Evolutionary conservation across 2,797 vertebrate species (phyloP).

Genomic region (Schizothorax lantsangensis): DNA sequence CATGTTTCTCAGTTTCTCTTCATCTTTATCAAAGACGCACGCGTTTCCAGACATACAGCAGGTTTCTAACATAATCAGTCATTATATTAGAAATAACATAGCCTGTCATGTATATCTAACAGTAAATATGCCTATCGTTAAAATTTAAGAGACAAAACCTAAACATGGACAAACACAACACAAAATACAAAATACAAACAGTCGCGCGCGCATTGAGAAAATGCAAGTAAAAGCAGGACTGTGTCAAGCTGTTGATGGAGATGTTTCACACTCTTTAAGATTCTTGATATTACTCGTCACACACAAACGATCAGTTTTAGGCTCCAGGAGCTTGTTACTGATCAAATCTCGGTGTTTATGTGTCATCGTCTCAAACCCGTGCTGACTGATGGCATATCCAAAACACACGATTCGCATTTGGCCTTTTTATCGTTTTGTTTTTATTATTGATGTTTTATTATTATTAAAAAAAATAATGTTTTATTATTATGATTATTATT

Average conservation of each 20-base stretch:
- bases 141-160: background rate
- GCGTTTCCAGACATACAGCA: background rate
- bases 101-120: background rate
- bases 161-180: background rate
- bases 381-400: background rate
- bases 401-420: background rate
- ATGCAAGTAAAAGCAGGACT: too few relatives aligned
- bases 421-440: background rate
- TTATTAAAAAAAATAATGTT: too few relatives aligned
- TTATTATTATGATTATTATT: background rate
- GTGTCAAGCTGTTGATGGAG: background rate
- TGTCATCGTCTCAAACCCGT: background rate
- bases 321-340: background rate
- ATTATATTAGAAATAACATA: background rate
- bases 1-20: background rate
- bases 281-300: background rate
- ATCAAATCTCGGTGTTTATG: background rate
- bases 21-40: background rate
- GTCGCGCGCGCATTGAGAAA: background rate
- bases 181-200: background rate
- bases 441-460: background rate
- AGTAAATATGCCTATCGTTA: too few relatives aligned
- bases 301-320: background rate
- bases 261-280: background rate
- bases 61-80: background rate